Percentiles rank a stretch among this genome's conserved stretches.
Evolutionary conservation across 2,888 invertebrate genomes (phyloP).

Genomic region (Agrotis exclamationis): DNA sequence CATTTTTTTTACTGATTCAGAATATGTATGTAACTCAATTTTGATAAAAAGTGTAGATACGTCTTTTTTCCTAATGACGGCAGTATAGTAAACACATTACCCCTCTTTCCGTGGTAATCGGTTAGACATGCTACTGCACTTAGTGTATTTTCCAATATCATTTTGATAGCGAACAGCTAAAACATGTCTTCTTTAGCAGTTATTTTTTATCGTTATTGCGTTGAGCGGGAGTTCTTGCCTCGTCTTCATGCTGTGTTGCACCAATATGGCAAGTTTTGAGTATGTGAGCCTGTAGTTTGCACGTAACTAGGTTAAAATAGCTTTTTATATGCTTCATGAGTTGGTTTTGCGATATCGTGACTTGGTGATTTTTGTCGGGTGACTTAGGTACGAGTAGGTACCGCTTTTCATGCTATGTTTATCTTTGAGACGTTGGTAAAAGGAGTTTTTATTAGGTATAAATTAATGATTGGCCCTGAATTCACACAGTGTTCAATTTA

Average conservation of each 20-base stretch:
- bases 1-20: too few species aligned
- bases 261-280: conserved; percentile 12
- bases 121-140: conserved; percentile 31
- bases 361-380: background rate
- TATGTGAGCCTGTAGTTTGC: conserved; percentile 6
- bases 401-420: background rate
- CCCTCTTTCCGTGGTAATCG: conserved; percentile 28
- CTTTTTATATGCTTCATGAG: conserved; percentile 37
- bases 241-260: conserved; percentile 15
- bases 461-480: too few species aligned
- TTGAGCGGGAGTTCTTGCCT: conserved; percentile 6
- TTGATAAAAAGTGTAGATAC: too few species aligned
- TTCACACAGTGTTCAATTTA: too few species aligned
- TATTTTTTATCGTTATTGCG: conserved; percentile 51
- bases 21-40: too few species aligned
- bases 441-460: too few species aligned
- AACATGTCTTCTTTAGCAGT: conserved; percentile 35
- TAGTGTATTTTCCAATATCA: conserved; percentile 45
- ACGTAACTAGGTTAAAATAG: conserved; percentile 21
- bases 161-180: conserved; percentile 41
- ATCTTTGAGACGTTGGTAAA: too few species aligned
- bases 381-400: too few species aligned
- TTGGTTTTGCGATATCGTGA: background rate
- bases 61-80: too few species aligned
- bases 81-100: too few species aligned